Evolutionary conservation across 2,113 vertebrate species (phyloP).

Genomic region (Pelecanoides urinatrix): DNA sequence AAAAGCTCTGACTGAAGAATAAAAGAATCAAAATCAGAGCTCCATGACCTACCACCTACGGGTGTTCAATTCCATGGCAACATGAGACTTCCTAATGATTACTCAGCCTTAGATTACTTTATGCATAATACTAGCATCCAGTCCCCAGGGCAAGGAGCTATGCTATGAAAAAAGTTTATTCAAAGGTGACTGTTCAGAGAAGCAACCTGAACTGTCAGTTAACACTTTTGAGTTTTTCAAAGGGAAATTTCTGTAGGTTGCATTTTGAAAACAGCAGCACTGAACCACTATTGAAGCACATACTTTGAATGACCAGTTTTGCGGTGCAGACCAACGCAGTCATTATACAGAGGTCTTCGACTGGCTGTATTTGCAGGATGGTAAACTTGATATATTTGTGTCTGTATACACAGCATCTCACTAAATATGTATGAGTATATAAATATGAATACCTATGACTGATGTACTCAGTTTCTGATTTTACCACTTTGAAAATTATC

Average conservation of each 20-base stretch:
- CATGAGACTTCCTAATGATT: conserved; percentile 58
- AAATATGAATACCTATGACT: not conserved
- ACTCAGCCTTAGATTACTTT: conserved; percentile 45
- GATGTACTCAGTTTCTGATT: not conserved
- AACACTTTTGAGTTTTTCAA: not conserved
- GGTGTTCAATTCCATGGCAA: conserved; percentile 54
- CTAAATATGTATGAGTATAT: not conserved
- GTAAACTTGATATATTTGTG: not conserved
- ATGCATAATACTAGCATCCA: conserved; percentile 25
- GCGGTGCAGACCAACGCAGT: not conserved
- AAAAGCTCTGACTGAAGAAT: conserved; percentile 4
- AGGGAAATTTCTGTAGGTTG: not conserved
- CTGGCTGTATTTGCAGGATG: not conserved
- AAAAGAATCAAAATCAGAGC: conserved; percentile 28
- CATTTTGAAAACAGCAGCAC: not conserved
- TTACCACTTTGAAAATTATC: not conserved
- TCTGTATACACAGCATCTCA: not conserved
- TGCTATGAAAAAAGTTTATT: not conserved
- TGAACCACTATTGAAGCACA: not conserved
- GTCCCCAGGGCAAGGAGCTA: not conserved
- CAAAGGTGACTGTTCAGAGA: not conserved
- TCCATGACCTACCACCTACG: conserved; percentile 49
- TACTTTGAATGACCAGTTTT: not conserved
- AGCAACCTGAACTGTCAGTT: not conserved
- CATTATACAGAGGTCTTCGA: not conserved